A percentile compares a stretch with the other conserved stretches of the same genome.
Evolutionary conservation across 2,797 vertebrate species (phyloP).

Genomic region (Brachymystax lenok): DNA sequence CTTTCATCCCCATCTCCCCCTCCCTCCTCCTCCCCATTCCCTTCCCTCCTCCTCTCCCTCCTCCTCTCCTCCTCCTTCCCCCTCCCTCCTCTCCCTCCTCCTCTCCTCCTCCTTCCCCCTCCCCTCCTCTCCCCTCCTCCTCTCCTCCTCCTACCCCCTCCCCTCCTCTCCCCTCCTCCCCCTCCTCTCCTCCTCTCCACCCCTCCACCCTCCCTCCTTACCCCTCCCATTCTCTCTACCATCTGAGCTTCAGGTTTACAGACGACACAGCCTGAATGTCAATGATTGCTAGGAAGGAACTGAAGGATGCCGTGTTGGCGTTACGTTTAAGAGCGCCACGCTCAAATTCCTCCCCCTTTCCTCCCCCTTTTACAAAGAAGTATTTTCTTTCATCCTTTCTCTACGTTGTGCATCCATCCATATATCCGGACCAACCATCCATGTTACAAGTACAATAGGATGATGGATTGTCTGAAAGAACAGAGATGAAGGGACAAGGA

Average conservation of each 20-base stretch:
- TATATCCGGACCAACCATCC: not conserved
- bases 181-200: too few relatives aligned
- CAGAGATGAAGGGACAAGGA: not conserved
- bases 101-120: too few relatives aligned
- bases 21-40: too few relatives aligned
- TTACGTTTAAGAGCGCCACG: not conserved
- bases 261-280: slow-evolving; percentile 2
- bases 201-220: too few relatives aligned
- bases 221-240: slow-evolving; percentile 13
- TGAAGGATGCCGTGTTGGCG: not conserved
- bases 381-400: slow-evolving; percentile 19
- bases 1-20: too few relatives aligned
- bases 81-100: too few relatives aligned
- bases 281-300: not conserved
- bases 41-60: too few relatives aligned
- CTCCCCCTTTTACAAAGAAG: not conserved
- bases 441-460: slow-evolving; percentile 8
- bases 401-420: not conserved
- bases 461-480: slow-evolving; percentile 2
- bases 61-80: too few relatives aligned
- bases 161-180: too few relatives aligned
- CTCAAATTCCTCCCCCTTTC: not conserved
- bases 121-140: too few relatives aligned
- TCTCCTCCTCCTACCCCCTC: too few relatives aligned
- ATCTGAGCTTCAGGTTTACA: not conserved